phyloP scores from a whole-genome alignment of 1,140 invertebrate species.

The Drosophila orena region DNA sequence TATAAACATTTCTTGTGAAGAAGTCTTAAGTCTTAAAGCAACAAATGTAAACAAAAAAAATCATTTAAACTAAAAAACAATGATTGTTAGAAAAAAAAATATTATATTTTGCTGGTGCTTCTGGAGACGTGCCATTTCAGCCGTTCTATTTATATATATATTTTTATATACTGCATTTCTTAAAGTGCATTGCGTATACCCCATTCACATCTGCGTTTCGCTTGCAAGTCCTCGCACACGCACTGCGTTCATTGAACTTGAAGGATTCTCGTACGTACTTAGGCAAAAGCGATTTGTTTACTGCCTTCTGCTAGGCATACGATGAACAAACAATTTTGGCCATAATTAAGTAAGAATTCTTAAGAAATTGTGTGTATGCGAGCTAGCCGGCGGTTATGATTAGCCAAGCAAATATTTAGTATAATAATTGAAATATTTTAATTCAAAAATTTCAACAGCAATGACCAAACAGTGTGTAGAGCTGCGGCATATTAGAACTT shows the following conservation, averaged over 20 bases:
- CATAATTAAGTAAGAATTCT: conserved; percentile 52
- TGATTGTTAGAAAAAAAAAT: too few species aligned
- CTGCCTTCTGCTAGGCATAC: conserved; percentile 34
- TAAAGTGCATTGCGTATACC: conserved; percentile 4
- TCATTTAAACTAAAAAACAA: too few species aligned
- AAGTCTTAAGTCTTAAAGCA: too few species aligned
- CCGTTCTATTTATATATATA: too few species aligned
- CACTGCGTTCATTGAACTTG: conserved; percentile 68
- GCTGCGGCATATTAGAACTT: not conserved
- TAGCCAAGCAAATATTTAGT: conserved; percentile 40
- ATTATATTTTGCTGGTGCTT: too few species aligned
- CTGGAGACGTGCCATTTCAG: too few species aligned
- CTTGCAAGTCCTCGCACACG: conserved; percentile 61
- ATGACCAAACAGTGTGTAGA: not conserved
- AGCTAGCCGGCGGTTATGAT: conserved; percentile 23
- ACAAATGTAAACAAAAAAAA: too few species aligned
- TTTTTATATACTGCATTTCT: not conserved
- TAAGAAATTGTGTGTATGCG: conserved; percentile 25
- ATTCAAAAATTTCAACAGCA: conserved; percentile 22
- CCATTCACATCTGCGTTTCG: conserved; percentile 22
- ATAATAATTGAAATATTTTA: conserved; percentile 53
- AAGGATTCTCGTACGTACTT: conserved; percentile 8
- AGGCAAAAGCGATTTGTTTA: conserved; percentile 32
- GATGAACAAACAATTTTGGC: conserved; percentile 52
- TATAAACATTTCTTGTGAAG: too few species aligned